Base-by-base conservation (phyloP, 2,797 vertebrate genomes). In the Acanthurus tractus region DNA sequence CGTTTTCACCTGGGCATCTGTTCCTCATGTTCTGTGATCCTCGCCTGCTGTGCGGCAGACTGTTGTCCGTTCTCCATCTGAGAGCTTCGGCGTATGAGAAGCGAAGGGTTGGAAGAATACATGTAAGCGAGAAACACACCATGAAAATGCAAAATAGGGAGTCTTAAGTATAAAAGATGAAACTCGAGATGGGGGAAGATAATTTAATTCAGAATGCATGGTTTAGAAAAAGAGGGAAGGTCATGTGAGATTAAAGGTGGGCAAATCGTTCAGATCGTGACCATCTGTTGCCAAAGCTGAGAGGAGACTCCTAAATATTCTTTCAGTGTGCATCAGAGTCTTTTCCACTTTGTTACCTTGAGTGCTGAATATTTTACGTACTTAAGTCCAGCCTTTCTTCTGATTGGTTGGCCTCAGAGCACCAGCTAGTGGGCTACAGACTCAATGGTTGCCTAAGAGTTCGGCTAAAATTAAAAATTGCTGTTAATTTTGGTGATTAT, bases 1-100 rank as follows among this genome's bases (percentile, higher is more conserved):
- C 14, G 55, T 67, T 70, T 76, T 84, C 82, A 89, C 88, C 87
- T 88, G 78, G 70, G 78, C 82, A 86, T 92, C 87, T 89, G 86
- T 53, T 86, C 77, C 25, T 85, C 40, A 38, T 61, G 79, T 74
- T 70, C 61, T 55, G 13, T 66, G 72, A 76, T 50, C 69, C 42
- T 17, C 11, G 57, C 80, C 76, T 68, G 78, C 79, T 88, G 81
- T 68, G 80, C 78, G 49, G 63, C 81, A 85, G 74, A 82, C 80
- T 80, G 82, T 36, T 69, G 63, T 70, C 80, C 29, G 1, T 78
- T 67, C 68, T 17, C 57, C 42, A 62, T 49, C 25, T 18, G 29
- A 76, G 25, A 55, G 38, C 46, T 15, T 63, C 58, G 25, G 25
- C 38, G 36, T 5, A 55, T 63, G 73, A 70, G 59, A 70, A 72